Base-by-base conservation (phyloP, 2,797 vertebrate genomes). In the Manis pentadactyla region DNA sequence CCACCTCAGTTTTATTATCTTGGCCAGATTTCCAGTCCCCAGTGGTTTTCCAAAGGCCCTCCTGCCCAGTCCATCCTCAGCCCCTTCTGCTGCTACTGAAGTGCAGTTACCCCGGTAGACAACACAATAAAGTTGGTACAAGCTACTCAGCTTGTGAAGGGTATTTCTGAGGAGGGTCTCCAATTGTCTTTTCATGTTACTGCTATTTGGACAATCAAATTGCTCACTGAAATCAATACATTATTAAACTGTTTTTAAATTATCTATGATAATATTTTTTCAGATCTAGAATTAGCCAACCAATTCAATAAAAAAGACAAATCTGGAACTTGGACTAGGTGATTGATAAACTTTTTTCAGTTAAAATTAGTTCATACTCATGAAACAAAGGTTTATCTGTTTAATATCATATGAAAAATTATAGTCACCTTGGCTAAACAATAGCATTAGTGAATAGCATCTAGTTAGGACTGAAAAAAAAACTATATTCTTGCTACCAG, bases 321-420 rank as follows among this genome's bases (percentile, higher is more conserved):
- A 74, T 25, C 9, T 82, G 25, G 27, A 96, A 39, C 34, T 78
- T 93, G 18, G 23, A 82, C 25, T 66, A 81, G 3, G 15, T 84
- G 83, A 81, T 55, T 85, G 49, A 78, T 77, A 71, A 78, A 21
- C 79, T 92, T 89, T 93, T 55, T 51, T 90, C 46, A 61, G 46
- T 46, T 69, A 86, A 94, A 82, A 57, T 87, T 73, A 92, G 25
- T 69, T 82, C 18, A 82, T n/a, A 79, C 92, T 93, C 84, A 68
- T 15, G 75, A 93, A 96, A 79, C 15, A 85, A 92, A 81, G 49
- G 34, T 92, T 96, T 91, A 55, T 93, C 74, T 95, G 39, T 57
- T 96, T 96, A 94, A 93, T 95, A 91, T 51, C 73, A 86, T 90
- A 87, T 88, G 92, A 86, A 97, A 97, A 97, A 84, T 74, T 79